Base-by-base conservation (phyloP, 1,140 invertebrate genomes). In the Temnothorax nylanderi region DNA sequence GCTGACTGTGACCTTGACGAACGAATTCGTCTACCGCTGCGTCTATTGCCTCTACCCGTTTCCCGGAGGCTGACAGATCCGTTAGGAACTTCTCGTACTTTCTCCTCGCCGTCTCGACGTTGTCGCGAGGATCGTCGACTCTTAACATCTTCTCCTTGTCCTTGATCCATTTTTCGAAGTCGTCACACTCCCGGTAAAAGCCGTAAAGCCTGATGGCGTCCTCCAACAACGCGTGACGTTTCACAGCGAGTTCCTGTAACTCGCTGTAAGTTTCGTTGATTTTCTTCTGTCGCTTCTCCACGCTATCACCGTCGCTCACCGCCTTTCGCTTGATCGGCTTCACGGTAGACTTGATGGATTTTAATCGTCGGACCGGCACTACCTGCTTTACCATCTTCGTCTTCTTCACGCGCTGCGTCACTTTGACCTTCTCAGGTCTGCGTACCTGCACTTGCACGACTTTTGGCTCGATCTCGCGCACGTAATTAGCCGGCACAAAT, bases 1-100 rank as follows among this genome's bases (percentile, higher is more conserved):
- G 96, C 93, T 99, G 98, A 67, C 98, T 97, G 94, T 99, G 99
- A n/a, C 98, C 97, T 81, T 98, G 97, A 1, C 96, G 96, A 0
- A 97, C 96, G 93, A 99, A 98, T 88, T 98, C 98, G 76, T 98
- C 97, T 0, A 99, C 99, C 26, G 98, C 97, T 0, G 96, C 95
- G 92, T 99, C 98, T 78, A 99, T 98, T 56, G 97, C 97, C 90
- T 99, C 98, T 81, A 99, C 96, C 1, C 99, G 96, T 90, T 98
- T 98, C 3, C 97, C 98, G 37, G 98, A 99, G 0, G 99, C 99
- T 1, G 98, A 99, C 11, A 99, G 95, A 93, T 99, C 99, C 0
- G 99, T 99, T 5, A 99, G 96, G 95, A 99, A 98, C 95, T 99
- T 98, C 96, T 99, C 98, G 95, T 99, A 99, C 95, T 99, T 99